Evolutionary conservation across 2,888 invertebrate genomes (phyloP).

Genomic region (Drosophila neotestacea): DNA sequence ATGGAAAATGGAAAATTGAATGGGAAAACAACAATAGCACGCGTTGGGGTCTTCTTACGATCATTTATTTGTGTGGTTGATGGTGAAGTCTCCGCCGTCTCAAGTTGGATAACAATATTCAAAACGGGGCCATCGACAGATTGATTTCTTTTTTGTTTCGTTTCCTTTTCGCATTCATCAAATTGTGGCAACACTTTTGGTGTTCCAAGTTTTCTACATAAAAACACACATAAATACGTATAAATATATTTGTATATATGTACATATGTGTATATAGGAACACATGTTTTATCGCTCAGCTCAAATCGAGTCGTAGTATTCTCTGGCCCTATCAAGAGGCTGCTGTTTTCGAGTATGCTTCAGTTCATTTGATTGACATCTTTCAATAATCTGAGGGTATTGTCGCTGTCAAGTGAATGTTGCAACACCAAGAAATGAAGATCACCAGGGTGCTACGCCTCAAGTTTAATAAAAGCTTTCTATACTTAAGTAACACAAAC

Average conservation of each 20-base stretch:
- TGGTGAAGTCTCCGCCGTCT: conserved; percentile 4
- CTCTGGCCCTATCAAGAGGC: conserved; percentile 27
- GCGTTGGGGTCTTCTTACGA: conserved; percentile 56
- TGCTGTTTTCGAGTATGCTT: conserved; percentile 34
- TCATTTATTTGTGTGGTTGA: conserved; percentile 31
- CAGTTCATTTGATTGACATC: conserved; percentile 62
- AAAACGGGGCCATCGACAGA: conserved; percentile 39
- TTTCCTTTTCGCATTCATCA: conserved; percentile 65
- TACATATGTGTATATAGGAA: background rate
- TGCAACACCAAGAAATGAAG: conserved; percentile 36
- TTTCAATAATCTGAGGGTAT: conserved; percentile 39
- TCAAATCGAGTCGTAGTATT: conserved; percentile 8
- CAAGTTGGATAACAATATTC: conserved; percentile 32
- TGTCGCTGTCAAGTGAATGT: conserved; percentile 45
- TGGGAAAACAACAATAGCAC: conserved; percentile 68
- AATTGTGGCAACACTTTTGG: conserved; percentile 41
- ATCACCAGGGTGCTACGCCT: conserved; percentile 12
- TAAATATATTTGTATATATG: background rate
- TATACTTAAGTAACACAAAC: background rate
- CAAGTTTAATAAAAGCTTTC: conserved; percentile 1
- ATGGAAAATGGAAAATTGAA: conserved; percentile 19
- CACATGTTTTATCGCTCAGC: conserved; percentile 48
- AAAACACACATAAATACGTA: background rate
- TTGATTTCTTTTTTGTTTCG: conserved; percentile 60
- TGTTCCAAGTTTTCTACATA: conserved; percentile 13